Percentiles rank a stretch among this genome's conserved stretches.
Conservation (phyloP, 2,888 invertebrate species). For the Tenthredo livida region DNA sequence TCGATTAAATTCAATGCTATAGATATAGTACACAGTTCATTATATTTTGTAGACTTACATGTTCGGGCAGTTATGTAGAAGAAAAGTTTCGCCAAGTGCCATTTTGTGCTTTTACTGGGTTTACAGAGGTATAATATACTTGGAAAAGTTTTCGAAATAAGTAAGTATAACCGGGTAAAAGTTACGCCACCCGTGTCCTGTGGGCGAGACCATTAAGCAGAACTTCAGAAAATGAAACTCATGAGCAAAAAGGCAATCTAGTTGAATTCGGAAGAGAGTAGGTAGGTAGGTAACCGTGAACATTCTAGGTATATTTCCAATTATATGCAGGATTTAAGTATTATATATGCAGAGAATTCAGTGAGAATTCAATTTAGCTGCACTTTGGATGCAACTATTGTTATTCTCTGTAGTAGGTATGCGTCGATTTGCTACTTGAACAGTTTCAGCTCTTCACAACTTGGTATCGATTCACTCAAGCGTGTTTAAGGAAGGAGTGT, state of each 20-base stretch:
- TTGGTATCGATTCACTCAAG: neutral
- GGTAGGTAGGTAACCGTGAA: neutral
- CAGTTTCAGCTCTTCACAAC: neutral
- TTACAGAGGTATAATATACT: neutral
- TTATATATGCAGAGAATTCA: neutral
- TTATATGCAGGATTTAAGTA: neutral
- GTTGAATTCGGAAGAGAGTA: neutral
- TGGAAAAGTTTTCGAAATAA: neutral
- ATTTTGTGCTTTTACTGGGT: neutral
- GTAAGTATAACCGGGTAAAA: slow-evolving; percentile 2
- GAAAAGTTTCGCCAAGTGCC: neutral
- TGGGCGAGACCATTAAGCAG: neutral
- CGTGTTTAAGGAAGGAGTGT: slow-evolving; percentile 14
- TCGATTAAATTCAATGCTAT: neutral
- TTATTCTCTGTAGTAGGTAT: neutral
- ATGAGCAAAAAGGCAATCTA: neutral
- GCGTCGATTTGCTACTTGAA: neutral
- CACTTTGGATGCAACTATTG: neutral
- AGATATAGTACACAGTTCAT: neutral
- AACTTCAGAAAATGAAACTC: slow-evolving; percentile 6
- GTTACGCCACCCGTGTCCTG: neutral
- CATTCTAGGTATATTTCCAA: neutral
- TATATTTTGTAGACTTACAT: neutral
- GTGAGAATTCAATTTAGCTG: neutral
- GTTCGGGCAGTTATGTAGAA: neutral